Percentiles rank a stretch among this genome's conserved stretches.
Conservation (phyloP, 2,797 vertebrate genomes). For the Jordanella pulchra region DNA sequence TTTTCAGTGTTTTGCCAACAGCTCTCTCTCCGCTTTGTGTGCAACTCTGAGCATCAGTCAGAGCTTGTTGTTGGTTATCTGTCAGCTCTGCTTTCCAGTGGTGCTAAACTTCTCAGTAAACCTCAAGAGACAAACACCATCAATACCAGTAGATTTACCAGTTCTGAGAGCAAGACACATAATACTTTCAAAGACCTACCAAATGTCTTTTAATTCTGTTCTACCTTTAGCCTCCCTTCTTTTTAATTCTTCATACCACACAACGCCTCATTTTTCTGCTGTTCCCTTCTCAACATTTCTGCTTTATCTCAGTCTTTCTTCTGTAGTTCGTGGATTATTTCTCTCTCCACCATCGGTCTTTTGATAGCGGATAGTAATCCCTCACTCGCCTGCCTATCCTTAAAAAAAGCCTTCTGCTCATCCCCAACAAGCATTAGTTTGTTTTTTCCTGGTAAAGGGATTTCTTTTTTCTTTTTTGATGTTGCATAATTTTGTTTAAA, state of each 20-base stretch:
- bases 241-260: constrained; percentile 22
- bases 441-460: constrained; percentile 21
- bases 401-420: constrained; percentile 25
- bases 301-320: constrained; percentile 17
- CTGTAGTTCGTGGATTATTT: constrained; percentile 32
- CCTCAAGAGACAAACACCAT: constrained; percentile 54
- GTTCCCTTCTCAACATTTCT: constrained; percentile 16
- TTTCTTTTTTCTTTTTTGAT: constrained; percentile 1
- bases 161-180: constrained; percentile 21
- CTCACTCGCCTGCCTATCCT: constrained; percentile 27
- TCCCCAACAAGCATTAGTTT: constrained; percentile 34
- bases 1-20: constrained; percentile 29
- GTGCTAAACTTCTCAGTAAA: constrained; percentile 41
- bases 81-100: constrained; percentile 43
- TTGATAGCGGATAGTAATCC: constrained; percentile 47
- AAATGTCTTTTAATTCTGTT: constrained; percentile 8
- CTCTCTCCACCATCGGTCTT: constrained; percentile 36
- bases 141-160: constrained; percentile 34
- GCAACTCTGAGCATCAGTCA: constrained; percentile 47
- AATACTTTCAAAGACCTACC: constrained; percentile 49
- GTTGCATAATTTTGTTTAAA: not conserved
- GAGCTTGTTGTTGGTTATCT: constrained; percentile 59
- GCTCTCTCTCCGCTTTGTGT: constrained; percentile 3
- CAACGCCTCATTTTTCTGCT: constrained; percentile 1
- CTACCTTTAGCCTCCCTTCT: constrained; percentile 5